phyloP scores from a whole-genome alignment of 2,888 invertebrate genomes.

The Aphidius colemani region DNA sequence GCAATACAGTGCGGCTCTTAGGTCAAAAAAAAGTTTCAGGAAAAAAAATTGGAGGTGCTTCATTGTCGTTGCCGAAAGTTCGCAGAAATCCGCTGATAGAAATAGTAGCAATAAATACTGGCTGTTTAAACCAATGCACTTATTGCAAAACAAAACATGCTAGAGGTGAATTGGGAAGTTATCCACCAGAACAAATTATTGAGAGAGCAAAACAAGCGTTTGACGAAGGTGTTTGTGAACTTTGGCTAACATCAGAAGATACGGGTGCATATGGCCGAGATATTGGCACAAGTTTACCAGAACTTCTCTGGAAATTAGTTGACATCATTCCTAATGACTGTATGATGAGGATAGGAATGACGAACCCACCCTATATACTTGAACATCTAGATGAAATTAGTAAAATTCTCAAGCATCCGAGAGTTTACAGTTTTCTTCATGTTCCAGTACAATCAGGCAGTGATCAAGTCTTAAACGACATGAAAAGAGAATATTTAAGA shows the following conservation, averaged over 20 bases:
- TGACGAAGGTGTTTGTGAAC: conserved; percentile 89
- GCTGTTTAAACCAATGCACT: conserved; percentile 97
- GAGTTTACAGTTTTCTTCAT: conserved; percentile 94
- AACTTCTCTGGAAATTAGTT: conserved; percentile 83
- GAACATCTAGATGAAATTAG: conserved; percentile 92
- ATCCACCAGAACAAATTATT: conserved; percentile 87
- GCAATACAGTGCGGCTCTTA: conserved; percentile 74
- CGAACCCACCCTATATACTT: conserved; percentile 97
- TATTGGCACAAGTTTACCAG: conserved; percentile 86
- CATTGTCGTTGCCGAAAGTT: conserved; percentile 88
- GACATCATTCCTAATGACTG: conserved; percentile 76
- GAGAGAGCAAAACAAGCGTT: conserved; percentile 85
- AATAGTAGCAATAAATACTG: conserved; percentile 95
- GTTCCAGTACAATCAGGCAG: conserved; percentile 98
- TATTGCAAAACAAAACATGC: conserved; percentile 99
- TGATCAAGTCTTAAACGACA: conserved; percentile 89
- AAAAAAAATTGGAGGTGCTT: conserved; percentile 84
- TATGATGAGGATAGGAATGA: conserved; percentile 92
- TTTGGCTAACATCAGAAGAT: conserved; percentile 98
- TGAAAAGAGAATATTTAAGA: conserved; percentile 94
- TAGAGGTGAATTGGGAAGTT: conserved; percentile 94
- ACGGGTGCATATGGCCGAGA: conserved; percentile 97
- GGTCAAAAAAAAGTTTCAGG: conserved; percentile 82
- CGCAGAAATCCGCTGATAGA: conserved; percentile 95
- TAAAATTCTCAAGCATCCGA: conserved; percentile 81